Evolutionary conservation across 2,113 vertebrate genomes (phyloP).

Genomic region (Pygoscelis antarcticus): DNA sequence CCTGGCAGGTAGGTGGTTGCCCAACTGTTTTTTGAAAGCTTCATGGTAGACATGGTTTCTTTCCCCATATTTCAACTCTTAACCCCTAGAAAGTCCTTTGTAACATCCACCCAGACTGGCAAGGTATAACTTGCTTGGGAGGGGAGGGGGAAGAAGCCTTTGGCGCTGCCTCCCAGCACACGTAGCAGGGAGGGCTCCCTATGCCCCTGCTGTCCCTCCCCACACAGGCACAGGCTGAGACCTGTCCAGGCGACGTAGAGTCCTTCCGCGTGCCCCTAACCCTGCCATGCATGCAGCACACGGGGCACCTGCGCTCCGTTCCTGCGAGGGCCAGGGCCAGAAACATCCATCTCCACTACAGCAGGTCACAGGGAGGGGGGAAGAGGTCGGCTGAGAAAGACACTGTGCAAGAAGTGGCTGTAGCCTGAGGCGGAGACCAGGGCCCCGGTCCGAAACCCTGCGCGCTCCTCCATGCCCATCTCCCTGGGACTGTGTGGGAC

Average conservation of each 20-base stretch:
- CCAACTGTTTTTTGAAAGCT: not conserved
- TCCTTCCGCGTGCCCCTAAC: not conserved
- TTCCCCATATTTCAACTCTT: not conserved
- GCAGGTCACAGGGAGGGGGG: not conserved
- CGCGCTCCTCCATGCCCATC: not conserved
- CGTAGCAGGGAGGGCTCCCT: not conserved
- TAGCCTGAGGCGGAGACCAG: rapidly evolving
- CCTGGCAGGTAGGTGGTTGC: not conserved
- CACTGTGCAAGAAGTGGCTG: not conserved
- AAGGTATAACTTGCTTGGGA: not conserved
- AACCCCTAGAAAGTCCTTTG: not conserved
- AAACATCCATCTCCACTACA: not conserved
- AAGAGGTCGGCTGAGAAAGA: not conserved
- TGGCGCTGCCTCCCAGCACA: not conserved
- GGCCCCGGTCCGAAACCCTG: not conserved
- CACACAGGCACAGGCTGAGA: not conserved
- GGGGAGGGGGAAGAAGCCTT: not conserved
- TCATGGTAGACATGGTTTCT: not conserved
- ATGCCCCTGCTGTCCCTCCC: not conserved
- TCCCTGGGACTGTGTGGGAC: rapidly evolving
- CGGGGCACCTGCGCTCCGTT: rapidly evolving
- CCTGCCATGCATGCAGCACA: not conserved
- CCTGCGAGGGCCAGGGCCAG: not conserved
- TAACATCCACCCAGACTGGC: not conserved
- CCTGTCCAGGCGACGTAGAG: not conserved